A percentile compares a stretch with the other conserved stretches of the same genome.
These are phyloP conservation scores for Syndactyla subalaris DNA, from an alignment of 2,797 vertebrate species.

Conservation along the genomic window DNA sequence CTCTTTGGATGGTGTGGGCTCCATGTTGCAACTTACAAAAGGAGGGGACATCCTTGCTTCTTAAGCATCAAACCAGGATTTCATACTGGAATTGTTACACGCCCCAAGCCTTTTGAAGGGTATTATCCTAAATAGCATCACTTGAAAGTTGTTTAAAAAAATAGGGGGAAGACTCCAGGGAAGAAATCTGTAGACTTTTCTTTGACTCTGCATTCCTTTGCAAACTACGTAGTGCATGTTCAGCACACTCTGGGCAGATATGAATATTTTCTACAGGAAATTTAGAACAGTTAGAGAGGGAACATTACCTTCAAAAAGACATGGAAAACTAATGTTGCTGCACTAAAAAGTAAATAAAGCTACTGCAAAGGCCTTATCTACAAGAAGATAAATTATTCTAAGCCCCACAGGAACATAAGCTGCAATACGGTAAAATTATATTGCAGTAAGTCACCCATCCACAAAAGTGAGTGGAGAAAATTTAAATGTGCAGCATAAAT, in stretches of 20 bases:
- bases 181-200: background rate
- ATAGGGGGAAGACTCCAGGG: background rate
- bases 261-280: background rate
- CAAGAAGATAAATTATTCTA: background rate
- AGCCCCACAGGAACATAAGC: background rate
- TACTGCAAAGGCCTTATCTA: background rate
- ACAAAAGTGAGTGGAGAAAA: background rate
- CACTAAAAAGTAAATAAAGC: background rate
- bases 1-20: background rate
- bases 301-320: background rate
- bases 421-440: background rate
- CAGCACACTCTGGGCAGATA: background rate
- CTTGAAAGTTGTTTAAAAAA: background rate
- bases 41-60: background rate
- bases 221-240: background rate
- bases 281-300: background rate
- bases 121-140: background rate
- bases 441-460: background rate
- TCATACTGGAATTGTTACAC: background rate
- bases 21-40: rapidly evolving
- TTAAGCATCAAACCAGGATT: background rate
- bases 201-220: background rate
- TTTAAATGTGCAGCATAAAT: background rate
- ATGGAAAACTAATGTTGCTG: background rate
- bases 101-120: background rate